phyloP scores from a whole-genome alignment of 2,113 vertebrate genomes.

The Percopsis transmontana region DNA sequence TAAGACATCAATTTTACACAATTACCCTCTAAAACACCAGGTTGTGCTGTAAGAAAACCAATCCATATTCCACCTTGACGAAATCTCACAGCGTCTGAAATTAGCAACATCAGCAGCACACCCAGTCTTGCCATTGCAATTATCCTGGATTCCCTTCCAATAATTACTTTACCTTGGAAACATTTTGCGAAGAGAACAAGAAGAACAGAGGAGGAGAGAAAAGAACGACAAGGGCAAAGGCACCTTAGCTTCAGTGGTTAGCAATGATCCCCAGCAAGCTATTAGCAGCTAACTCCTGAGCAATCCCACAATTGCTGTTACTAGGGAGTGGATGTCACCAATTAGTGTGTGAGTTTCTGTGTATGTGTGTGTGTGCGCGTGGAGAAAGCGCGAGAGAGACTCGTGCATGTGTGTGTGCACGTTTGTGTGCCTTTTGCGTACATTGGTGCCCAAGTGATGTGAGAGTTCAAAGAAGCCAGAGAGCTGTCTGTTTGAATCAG shows the following conservation, averaged over 20 bases:
- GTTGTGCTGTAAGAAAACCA: constrained; percentile 48
- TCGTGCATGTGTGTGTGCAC: background rate
- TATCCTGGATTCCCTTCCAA: constrained; percentile 41
- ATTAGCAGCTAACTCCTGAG: constrained; percentile 2
- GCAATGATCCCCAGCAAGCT: constrained; percentile 36
- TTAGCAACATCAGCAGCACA: constrained; percentile 45
- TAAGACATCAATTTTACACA: constrained; percentile 38
- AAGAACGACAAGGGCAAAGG: constrained; percentile 7
- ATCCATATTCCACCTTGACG: constrained; percentile 52
- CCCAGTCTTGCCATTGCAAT: constrained; percentile 54
- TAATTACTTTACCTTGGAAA: constrained; percentile 34
- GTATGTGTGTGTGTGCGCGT: constrained; percentile 9
- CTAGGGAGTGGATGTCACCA: constrained; percentile 1
- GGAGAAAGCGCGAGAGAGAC: background rate
- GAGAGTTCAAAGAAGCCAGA: constrained; percentile 2
- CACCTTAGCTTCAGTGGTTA: constrained; percentile 55
- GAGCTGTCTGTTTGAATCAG: constrained; percentile 2
- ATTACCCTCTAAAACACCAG: constrained; percentile 56
- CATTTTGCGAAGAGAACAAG: background rate
- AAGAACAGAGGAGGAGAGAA: constrained; percentile 1
- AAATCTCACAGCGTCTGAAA: constrained; percentile 38
- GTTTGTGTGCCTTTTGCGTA: background rate
- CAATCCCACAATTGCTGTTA: constrained; percentile 12
- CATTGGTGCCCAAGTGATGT: background rate
- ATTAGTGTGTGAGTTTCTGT: background rate